phyloP scores from a whole-genome alignment of 2,888 invertebrate genomes.

The Epirrita christyi region DNA sequence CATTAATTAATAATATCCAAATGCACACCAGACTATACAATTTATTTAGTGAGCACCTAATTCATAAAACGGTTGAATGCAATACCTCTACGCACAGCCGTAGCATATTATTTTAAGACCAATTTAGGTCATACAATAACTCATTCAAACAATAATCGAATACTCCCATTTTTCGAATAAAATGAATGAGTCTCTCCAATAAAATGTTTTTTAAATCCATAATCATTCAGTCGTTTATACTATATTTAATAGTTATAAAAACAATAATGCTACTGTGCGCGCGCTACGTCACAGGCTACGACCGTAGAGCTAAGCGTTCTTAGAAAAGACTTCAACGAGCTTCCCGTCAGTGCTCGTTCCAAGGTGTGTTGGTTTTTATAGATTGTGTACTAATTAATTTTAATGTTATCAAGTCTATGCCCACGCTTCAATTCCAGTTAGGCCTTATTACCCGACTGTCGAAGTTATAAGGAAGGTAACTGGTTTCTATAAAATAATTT shows the following conservation, averaged over 20 bases:
- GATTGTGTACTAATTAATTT: constrained; percentile 4
- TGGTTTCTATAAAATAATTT: constrained; percentile 48
- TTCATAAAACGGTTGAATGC: no score
- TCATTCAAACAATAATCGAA: no score
- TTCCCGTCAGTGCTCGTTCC: constrained; percentile 7
- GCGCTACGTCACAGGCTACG: constrained; percentile 23
- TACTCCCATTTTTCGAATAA: no score
- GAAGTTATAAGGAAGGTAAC: constrained; percentile 11
- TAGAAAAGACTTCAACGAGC: constrained; percentile 75
- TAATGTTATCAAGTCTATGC: constrained; percentile 5
- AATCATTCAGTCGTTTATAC: no score
- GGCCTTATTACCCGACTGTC: constrained; percentile 14
- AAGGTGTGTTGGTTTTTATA: not conserved
- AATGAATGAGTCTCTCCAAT: no score
- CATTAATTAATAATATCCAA: no score
- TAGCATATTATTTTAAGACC: no score
- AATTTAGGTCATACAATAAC: no score
- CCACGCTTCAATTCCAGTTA: constrained; percentile 18
- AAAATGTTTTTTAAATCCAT: no score
- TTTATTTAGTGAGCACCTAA: no score
- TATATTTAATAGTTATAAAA: not conserved
- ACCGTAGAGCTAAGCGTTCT: constrained; percentile 37
- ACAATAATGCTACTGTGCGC: not conserved
- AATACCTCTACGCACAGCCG: no score
- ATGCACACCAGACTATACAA: no score